Evolutionary conservation across 2,113 vertebrate species (phyloP).

Genomic region (Pogona vitticeps): DNA sequence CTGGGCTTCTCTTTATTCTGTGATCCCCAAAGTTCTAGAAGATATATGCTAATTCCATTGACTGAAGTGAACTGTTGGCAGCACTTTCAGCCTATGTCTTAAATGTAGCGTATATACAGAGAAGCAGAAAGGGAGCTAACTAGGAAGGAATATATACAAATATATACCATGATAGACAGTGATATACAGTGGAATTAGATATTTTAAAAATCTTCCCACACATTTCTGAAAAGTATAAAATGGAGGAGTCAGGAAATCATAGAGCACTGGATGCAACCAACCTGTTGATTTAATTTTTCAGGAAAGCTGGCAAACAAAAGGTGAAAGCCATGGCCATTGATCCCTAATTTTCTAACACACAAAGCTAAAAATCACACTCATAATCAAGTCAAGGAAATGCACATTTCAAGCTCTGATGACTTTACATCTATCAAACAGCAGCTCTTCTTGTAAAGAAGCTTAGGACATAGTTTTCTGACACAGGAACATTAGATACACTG

Average conservation of each 20-base stretch:
- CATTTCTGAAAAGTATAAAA: slow-evolving; percentile 12
- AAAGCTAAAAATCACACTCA: neutral
- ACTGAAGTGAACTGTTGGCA: slow-evolving; percentile 37
- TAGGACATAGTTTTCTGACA: neutral
- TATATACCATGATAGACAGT: too few relatives aligned
- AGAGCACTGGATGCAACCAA: too few relatives aligned
- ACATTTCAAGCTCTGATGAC: neutral
- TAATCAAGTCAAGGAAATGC: neutral
- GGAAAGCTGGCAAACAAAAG: too few relatives aligned
- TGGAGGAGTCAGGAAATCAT: too few relatives aligned
- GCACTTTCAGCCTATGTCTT: slow-evolving; percentile 53
- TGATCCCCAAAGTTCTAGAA: slow-evolving; percentile 42
- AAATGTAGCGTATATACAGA: slow-evolving; percentile 54
- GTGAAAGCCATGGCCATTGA: too few relatives aligned
- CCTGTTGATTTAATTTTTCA: too few relatives aligned
- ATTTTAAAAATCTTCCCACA: too few relatives aligned
- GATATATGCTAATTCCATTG: slow-evolving; percentile 54
- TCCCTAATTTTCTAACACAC: neutral
- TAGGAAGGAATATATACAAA: slow-evolving; percentile 3
- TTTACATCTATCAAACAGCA: neutral
- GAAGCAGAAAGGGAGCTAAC: slow-evolving; percentile 53
- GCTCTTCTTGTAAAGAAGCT: neutral
- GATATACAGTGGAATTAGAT: too few relatives aligned
- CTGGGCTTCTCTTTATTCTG: slow-evolving; percentile 56
- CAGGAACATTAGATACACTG: too few relatives aligned